phyloP scores from a whole-genome alignment of 1,140 invertebrate species.

The Cepaea nemoralis region DNA sequence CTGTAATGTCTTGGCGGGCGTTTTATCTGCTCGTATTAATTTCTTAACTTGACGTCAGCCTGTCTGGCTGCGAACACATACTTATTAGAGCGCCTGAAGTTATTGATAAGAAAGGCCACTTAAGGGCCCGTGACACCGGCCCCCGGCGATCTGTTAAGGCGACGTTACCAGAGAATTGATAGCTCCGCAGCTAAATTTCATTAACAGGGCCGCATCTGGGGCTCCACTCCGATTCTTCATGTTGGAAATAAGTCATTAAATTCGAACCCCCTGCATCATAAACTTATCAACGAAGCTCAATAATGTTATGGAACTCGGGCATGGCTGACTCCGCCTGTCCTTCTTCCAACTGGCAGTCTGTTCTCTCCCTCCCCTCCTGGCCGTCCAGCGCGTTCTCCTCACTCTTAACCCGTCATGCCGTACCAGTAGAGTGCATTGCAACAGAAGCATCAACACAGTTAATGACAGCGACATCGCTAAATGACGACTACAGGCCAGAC shows the following conservation, averaged over 20 bases:
- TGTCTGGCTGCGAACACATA: slow-evolving; percentile 22
- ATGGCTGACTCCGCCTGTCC: too few relatives aligned
- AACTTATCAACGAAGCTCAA: slow-evolving; percentile 25
- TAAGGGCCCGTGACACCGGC: slow-evolving; percentile 28
- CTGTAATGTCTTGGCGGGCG: slow-evolving; percentile 3
- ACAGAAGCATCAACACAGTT: slow-evolving; percentile 16
- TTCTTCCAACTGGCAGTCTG: not conserved
- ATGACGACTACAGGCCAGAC: not conserved
- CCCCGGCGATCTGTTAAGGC: slow-evolving; percentile 10
- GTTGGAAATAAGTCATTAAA: slow-evolving; percentile 35
- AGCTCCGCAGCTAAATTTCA: slow-evolving; percentile 35
- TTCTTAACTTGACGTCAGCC: slow-evolving; percentile 18
- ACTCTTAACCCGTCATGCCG: not conserved
- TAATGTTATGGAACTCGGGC: not conserved
- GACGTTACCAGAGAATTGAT: slow-evolving; percentile 32
- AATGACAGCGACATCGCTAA: not conserved
- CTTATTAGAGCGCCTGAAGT: slow-evolving; percentile 15
- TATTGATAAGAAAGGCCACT: slow-evolving; percentile 31
- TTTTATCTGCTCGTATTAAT: slow-evolving; percentile 24
- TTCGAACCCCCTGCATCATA: slow-evolving; percentile 30
- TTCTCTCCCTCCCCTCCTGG: not conserved
- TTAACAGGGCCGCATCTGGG: slow-evolving; percentile 27
- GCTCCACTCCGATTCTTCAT: slow-evolving; percentile 25
- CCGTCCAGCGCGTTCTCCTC: not conserved
- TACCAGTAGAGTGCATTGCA: not conserved